phyloP scores from a whole-genome alignment of 2,888 invertebrate genomes.

The Lycophotia porphyrea region DNA sequence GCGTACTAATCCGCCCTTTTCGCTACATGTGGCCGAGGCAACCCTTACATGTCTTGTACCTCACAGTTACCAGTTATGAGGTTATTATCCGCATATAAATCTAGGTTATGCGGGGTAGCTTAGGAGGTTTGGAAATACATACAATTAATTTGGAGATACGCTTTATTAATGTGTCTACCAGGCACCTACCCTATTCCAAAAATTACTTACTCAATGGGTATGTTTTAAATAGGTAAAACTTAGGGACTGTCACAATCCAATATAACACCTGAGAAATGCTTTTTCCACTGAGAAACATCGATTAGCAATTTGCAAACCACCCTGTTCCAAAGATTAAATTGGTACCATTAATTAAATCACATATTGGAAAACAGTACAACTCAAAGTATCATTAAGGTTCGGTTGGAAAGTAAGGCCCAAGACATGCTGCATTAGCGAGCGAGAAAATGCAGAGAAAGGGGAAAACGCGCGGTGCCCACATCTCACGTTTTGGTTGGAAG shows the following conservation, averaged over 20 bases:
- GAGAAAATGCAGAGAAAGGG: slow-evolving; percentile 28
- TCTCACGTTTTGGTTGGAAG: background rate
- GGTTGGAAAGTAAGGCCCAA: slow-evolving; percentile 62
- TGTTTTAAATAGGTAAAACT: background rate
- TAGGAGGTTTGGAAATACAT: slow-evolving; percentile 75
- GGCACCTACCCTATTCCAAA: background rate
- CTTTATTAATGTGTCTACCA: slow-evolving; percentile 71
- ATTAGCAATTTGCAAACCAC: slow-evolving; percentile 31
- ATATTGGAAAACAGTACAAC: slow-evolving; percentile 74
- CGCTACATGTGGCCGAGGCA: slow-evolving; percentile 74
- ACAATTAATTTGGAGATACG: slow-evolving; percentile 82
- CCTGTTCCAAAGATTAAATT: slow-evolving; percentile 60
- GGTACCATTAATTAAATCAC: slow-evolving; percentile 77
- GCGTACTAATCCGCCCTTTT: slow-evolving; percentile 87
- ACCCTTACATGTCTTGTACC: slow-evolving; percentile 85
- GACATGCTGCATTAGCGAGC: slow-evolving; percentile 33
- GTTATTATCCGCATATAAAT: slow-evolving; percentile 88
- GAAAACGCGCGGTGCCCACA: background rate
- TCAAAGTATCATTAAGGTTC: slow-evolving; percentile 82
- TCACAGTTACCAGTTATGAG: slow-evolving; percentile 81
- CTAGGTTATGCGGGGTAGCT: slow-evolving; percentile 83
- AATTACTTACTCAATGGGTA: background rate
- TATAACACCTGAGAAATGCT: background rate
- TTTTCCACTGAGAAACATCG: background rate
- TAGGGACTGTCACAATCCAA: background rate